Conservation (phyloP, 2,888 invertebrate genomes). For the Tillus elongatus region DNA sequence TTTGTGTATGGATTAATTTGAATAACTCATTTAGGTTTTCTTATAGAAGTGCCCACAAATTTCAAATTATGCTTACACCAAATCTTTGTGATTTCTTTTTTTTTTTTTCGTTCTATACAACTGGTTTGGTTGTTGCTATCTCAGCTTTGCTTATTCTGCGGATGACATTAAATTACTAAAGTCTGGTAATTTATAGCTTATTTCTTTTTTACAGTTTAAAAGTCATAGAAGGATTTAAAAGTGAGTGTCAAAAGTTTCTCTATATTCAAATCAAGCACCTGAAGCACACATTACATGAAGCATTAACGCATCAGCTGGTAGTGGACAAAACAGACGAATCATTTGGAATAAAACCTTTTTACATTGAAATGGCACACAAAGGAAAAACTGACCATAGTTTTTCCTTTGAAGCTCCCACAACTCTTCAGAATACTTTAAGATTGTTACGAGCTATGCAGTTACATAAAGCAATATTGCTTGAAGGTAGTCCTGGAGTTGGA, state of each 20-base stretch:
- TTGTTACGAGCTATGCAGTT: constrained; percentile 82
- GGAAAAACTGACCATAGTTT: constrained; percentile 42
- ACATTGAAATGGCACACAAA: constrained; percentile 48
- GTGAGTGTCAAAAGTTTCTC: constrained; percentile 50
- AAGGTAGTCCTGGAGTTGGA: constrained; percentile 97
- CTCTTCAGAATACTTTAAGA: constrained; percentile 71
- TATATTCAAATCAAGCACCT: constrained; percentile 47
- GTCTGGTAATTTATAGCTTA: too few species aligned
- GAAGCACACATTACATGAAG: too few species aligned
- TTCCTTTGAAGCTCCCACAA: constrained; percentile 69
- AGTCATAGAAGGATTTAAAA: constrained; percentile 37
- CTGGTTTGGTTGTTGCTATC: too few species aligned
- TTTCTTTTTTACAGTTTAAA: constrained; percentile 34
- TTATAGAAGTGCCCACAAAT: too few species aligned
- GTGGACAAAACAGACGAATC: constrained; percentile 37
- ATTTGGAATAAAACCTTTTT: constrained; percentile 76
- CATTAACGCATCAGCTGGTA: too few species aligned
- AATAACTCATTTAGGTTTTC: too few species aligned
- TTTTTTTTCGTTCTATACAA: too few species aligned
- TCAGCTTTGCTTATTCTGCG: too few species aligned
- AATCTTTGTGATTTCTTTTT: too few species aligned
- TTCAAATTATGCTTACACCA: too few species aligned
- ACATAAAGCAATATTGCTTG: constrained; percentile 85
- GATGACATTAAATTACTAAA: too few species aligned
- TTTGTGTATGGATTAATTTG: too few species aligned